Conservation (phyloP, 1,140 invertebrate genomes). For the Sycophaga agraensis region DNA sequence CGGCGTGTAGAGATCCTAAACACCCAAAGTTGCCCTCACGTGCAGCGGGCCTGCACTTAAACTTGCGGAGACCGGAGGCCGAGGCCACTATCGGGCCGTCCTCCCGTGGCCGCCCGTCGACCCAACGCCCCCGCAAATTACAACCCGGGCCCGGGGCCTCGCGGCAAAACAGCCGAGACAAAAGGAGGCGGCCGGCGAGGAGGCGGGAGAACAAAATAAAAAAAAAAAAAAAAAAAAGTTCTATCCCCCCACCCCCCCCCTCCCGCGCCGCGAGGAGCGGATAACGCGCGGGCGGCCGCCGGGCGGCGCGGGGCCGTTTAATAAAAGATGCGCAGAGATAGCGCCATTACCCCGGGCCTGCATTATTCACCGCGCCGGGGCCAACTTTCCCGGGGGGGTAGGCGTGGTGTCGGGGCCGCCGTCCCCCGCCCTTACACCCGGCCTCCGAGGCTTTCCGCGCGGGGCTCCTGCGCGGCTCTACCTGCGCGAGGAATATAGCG, state of each 20-base stretch:
- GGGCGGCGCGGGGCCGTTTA: conserved; percentile 51
- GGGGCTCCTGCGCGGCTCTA: background rate
- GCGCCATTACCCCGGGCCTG: conserved; percentile 58
- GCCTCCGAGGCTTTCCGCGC: conserved; percentile 1
- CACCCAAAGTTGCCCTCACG: background rate
- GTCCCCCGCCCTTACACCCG: conserved; percentile 17
- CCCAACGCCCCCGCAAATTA: no score
- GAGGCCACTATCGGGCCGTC: no score
- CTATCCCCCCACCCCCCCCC: no score
- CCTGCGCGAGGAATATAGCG: background rate
- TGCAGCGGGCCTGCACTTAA: no score
- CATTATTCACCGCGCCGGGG: conserved; percentile 57
- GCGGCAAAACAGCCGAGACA: no score
- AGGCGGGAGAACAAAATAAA: background rate
- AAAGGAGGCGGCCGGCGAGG: background rate
- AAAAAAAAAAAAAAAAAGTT: no score
- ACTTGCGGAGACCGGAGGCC: no score
- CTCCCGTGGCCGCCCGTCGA: no score
- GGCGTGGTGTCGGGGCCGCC: conserved; percentile 16
- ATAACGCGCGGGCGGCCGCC: no score
- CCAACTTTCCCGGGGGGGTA: conserved; percentile 9
- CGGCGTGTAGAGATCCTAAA: background rate
- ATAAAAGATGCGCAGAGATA: conserved; percentile 61
- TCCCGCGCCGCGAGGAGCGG: no score
- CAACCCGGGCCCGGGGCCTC: no score